Evolutionary conservation across 2,888 invertebrate genomes (phyloP), one percentile per base, ranked within the genome.

Genomic region (Sinelater perroti): DNA sequence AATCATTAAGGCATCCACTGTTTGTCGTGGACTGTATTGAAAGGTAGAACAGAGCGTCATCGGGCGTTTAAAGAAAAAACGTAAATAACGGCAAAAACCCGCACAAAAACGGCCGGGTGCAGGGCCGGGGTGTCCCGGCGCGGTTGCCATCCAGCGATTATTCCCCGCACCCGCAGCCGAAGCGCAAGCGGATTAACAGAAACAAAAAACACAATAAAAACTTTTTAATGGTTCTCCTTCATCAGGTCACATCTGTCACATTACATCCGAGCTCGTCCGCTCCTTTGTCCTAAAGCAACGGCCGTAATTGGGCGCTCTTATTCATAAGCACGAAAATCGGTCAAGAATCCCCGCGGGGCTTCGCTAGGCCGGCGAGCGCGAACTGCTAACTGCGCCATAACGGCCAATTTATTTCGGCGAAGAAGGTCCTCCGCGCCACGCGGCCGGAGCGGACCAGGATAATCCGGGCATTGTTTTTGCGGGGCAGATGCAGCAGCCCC

Each of bases 161-260:
- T 53, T 54, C 54, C 17, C 38, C 13, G 28, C 30, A 47, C 53
- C 49, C 58, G 30, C 52, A 56, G 33, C 38, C 42, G 51, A 28
- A 46, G 46, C 52, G 24, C 56, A 60, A 53, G 63, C 66, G 64
- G 60, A 63, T 61, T 62, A 64, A 47, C 52, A 64, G 67, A 68
- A 70, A 69, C 68, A 69, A 69, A 68, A 66, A 67, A 63, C 65
- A 64, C 63, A 59, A 63, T 47, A 67, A 67, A 67, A 67, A 67
- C 45, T 60, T 55, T 68, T 67, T 66, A 68, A 69, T 67, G 64
- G 64, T 67, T 66, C 62, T 64, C 66, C 59, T 59, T 63, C 62
- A 66, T 69, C 69, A 65, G 65, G 62, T 60, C 70, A 64, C 72
- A 71, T 70, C 70, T 71, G 70, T 72, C 70, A 67, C 66, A 62